A percentile compares a stretch with the other conserved stretches of the same genome.
Conservation (phyloP, 2,113 vertebrate genomes). For the Chloroceryle aenea region DNA sequence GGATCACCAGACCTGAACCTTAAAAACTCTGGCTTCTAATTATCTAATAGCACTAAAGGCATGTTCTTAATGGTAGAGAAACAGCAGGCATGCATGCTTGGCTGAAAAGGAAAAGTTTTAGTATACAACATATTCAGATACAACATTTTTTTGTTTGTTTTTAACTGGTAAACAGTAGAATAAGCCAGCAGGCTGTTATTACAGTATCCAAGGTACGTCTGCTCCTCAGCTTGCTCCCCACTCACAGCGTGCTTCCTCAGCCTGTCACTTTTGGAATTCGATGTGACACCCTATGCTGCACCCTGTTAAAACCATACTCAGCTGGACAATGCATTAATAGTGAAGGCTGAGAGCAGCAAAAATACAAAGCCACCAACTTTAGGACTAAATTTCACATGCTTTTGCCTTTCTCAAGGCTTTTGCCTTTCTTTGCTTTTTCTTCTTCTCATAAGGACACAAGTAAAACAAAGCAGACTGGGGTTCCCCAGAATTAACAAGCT, state of each 20-base stretch:
- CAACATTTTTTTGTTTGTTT: not conserved
- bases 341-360: not conserved
- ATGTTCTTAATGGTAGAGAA: constrained; percentile 3
- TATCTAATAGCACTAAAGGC: constrained; percentile 29
- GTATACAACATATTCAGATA: not conserved
- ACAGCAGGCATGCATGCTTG: not conserved
- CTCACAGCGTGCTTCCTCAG: not conserved
- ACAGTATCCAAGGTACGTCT: not conserved
- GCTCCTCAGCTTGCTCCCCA: constrained; percentile 6
- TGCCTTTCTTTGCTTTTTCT: too few relatives aligned
- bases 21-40: not conserved
- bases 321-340: not conserved
- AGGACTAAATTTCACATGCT: not conserved
- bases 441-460: not conserved
- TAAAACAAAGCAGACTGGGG: not conserved
- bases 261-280: not conserved
- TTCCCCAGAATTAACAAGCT: not conserved
- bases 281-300: not conserved
- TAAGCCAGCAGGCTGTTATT: constrained; percentile 24
- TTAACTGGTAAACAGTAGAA: not conserved
- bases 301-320: not conserved
- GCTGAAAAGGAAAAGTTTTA: constrained; percentile 10
- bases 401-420: not conserved
- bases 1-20: not conserved
- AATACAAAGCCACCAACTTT: not conserved